Conservation (phyloP, 2,888 invertebrate species). For the Leptinotarsa juncta region DNA sequence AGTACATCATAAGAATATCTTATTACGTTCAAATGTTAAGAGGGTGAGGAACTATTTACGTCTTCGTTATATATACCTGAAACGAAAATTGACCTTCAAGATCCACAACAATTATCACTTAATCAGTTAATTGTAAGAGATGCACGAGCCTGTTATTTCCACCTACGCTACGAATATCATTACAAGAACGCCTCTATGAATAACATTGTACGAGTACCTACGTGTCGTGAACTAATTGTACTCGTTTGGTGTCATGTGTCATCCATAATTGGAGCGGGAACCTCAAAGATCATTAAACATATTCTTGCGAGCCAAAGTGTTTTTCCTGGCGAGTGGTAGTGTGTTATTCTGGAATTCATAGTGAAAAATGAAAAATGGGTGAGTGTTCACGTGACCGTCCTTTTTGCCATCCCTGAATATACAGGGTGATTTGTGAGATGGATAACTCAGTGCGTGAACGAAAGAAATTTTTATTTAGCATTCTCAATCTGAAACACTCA, state of each 20-base stretch:
- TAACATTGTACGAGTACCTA: conserved; percentile 34
- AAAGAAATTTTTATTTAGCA: too few relatives aligned
- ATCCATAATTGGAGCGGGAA: conserved; percentile 33
- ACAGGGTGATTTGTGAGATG: too few relatives aligned
- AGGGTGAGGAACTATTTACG: too few relatives aligned
- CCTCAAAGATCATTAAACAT: conserved; percentile 33
- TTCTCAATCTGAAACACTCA: too few relatives aligned
- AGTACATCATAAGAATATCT: too few relatives aligned
- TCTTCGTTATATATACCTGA: neutral
- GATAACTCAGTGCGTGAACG: too few relatives aligned
- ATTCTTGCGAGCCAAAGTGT: conserved; percentile 12
- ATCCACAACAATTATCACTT: conserved; percentile 30
- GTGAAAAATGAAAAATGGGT: conserved; percentile 37
- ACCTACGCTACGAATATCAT: conserved; percentile 28
- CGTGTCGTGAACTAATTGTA: conserved; percentile 41
- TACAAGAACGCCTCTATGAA: conserved; percentile 23
- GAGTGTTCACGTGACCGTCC: conserved; percentile 17
- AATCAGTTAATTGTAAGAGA: conserved; percentile 36
- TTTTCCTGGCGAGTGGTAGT: neutral
- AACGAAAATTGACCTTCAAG: conserved; percentile 12
- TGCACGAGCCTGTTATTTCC: conserved; percentile 19
- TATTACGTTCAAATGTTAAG: too few relatives aligned
- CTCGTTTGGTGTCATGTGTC: conserved; percentile 30
- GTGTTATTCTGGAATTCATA: conserved; percentile 6
- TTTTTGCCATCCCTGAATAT: neutral